Base-by-base conservation (phyloP, 2,797 vertebrate genomes). In the Glossophaga mutica region DNA sequence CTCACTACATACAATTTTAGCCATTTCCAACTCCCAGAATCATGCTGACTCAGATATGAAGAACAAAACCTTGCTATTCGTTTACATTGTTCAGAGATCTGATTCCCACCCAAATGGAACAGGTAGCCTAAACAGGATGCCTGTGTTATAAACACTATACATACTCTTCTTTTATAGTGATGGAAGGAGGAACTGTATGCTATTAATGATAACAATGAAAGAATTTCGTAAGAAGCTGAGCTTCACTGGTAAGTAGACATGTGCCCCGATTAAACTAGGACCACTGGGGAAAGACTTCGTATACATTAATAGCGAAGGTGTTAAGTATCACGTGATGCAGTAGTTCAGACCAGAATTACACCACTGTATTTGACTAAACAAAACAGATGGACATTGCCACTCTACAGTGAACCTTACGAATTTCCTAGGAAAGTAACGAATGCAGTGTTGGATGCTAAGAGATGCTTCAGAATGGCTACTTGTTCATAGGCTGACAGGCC, bases 11-110 rank as follows among this genome's bases (percentile, higher is more conserved):
- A 24, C 26, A 91, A 93, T 48, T 92, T 88, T 44, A 87, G 81
- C 32, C 21, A 88, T 70, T 94, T 82, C 87, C 89, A 81, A 84
- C 42, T 48, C 85, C 83, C 50, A 87, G 50, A 92, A 90, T 84
- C 62, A 86, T 74, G 78, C 34, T 55, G 34, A 91, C 44, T 96
- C 88, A 18, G 32, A 39, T 21, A 77, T n/a, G 37, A 85, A 87
- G 90, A 96, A 26, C 42, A 77, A 92, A 85, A 52, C 48, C 37
- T 34, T 68, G 68, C 48, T 71, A 42, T 12, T 46, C 50, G 44
- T 22, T 93, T 81, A 84, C n/a, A 85, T 62, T 24, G 59, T 91
- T 77, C 16, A 87, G 48, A 59, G 48, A 37, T 48, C 48, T 11
- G 59, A 70, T 52, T 67, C 32, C 73, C 65, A 94, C 50, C 34